Conservation (phyloP, 1,140 invertebrate species). For the Olivierus martensii region DNA sequence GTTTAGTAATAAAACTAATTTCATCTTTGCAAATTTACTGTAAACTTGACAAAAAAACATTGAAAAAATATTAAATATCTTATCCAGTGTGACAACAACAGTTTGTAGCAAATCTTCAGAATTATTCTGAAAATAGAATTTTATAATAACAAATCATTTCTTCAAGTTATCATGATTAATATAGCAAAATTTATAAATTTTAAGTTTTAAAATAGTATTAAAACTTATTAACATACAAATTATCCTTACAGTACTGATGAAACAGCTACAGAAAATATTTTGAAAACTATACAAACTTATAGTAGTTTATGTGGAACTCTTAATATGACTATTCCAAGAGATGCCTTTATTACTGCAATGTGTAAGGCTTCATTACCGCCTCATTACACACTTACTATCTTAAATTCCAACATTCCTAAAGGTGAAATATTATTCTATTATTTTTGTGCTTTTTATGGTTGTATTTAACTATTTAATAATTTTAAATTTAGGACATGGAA, state of each 20-base stretch:
- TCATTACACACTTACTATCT: slow-evolving; percentile 56
- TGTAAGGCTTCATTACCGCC: slow-evolving; percentile 90
- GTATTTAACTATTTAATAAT: neutral
- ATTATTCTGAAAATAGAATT: too few species aligned
- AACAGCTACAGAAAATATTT: slow-evolving; percentile 65
- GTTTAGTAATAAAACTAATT: too few species aligned
- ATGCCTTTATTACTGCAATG: slow-evolving; percentile 84
- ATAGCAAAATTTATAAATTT: too few species aligned
- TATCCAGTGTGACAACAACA: too few species aligned
- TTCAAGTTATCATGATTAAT: too few species aligned
- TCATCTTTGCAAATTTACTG: too few species aligned
- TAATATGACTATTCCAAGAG: slow-evolving; percentile 55
- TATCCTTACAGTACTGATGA: slow-evolving; percentile 64
- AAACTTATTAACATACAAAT: slow-evolving; percentile 1
- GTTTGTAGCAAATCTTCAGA: too few species aligned
- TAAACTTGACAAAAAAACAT: too few species aligned
- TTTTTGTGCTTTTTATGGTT: neutral
- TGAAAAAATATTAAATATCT: too few species aligned
- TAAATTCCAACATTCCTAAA: slow-evolving; percentile 7
- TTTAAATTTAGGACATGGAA: neutral
- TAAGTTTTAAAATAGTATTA: too few species aligned
- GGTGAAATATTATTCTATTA: neutral
- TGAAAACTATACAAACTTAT: slow-evolving; percentile 80
- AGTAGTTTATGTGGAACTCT: slow-evolving; percentile 62
- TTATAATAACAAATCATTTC: too few species aligned